Evolutionary conservation across 92 coral and sea anemone genomes (phyloP).

Genomic region (Siderastrea siderea): DNA sequence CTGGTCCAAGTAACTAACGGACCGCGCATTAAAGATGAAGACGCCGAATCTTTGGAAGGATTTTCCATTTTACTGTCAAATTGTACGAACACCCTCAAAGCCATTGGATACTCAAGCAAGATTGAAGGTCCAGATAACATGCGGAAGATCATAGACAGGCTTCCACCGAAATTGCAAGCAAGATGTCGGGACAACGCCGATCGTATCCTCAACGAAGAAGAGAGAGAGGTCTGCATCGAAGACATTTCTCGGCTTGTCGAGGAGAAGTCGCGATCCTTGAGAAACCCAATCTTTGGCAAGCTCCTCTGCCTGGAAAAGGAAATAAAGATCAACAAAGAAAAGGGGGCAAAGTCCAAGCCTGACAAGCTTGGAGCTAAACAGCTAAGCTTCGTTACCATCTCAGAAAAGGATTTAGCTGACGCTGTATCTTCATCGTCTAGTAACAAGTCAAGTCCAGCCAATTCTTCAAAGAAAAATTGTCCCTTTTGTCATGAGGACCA

Average conservation of each 20-base stretch:
- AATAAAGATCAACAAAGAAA: background rate
- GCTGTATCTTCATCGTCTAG: background rate
- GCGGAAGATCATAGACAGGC: conserved; percentile 34
- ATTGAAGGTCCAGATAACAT: background rate
- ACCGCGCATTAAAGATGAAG: conserved; percentile 35
- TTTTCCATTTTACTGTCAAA: conserved; percentile 37
- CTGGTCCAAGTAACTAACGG: background rate
- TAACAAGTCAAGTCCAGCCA: background rate
- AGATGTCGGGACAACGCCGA: conserved; percentile 67
- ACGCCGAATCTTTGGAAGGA: conserved; percentile 40
- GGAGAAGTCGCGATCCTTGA: conserved; percentile 43
- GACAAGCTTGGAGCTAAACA: background rate
- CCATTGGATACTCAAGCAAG: background rate
- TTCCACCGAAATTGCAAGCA: conserved; percentile 40
- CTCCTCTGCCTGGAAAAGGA: conserved; percentile 9
- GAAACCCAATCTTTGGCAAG: conserved; percentile 58
- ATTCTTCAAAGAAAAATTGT: background rate
- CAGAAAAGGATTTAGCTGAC: background rate
- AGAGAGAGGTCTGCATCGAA: conserved; percentile 46
- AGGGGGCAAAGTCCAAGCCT: background rate
- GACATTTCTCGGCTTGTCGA: conserved; percentile 64
- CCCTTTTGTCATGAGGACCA: conserved; percentile 8
- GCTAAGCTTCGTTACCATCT: background rate
- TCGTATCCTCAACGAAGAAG: conserved; percentile 34
- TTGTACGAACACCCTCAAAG: background rate